These are phyloP conservation scores for Pseudotriccus pelzelni DNA, from an alignment of 2,797 vertebrate genomes.

Conservation along the genomic window DNA sequence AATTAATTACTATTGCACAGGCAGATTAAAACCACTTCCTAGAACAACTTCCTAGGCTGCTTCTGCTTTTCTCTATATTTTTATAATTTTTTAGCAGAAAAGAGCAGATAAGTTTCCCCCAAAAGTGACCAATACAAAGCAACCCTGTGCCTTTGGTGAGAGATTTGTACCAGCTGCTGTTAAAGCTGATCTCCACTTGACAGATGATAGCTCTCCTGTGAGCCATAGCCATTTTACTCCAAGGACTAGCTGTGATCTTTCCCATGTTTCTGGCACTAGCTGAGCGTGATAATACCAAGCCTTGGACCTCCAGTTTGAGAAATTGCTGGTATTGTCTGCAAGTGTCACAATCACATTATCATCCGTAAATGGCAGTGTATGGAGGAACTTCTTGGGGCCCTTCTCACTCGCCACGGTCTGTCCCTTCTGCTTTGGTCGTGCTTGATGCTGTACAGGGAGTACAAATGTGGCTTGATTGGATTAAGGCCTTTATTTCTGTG, in stretches of 20 bases:
- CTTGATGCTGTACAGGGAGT: slow-evolving; percentile 56
- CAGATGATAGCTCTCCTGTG: background rate
- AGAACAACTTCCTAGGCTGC: background rate
- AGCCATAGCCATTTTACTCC: background rate
- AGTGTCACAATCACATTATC: slow-evolving; percentile 61
- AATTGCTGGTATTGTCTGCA: slow-evolving; percentile 22
- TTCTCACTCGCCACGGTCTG: slow-evolving; percentile 46
- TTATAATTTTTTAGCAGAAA: background rate
- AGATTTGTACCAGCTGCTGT: background rate
- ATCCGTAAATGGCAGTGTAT: background rate
- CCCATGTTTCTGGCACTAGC: background rate
- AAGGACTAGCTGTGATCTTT: slow-evolving; percentile 22
- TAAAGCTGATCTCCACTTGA: background rate
- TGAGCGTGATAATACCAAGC: background rate
- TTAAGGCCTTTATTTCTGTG: slow-evolving; percentile 67
- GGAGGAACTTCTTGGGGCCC: slow-evolving; percentile 50
- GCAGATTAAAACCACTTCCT: slow-evolving; percentile 22
- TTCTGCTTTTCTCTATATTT: background rate
- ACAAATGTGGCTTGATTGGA: slow-evolving; percentile 66
- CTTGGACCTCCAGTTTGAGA: slow-evolving; percentile 29
- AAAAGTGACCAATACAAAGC: background rate
- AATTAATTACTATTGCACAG: slow-evolving; percentile 30
- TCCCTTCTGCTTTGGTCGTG: slow-evolving; percentile 56
- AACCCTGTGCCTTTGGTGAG: background rate
- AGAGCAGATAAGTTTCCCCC: background rate